Percentiles rank a stretch among this genome's conserved stretches.
These are phyloP conservation scores for Motacilla alba DNA, from an alignment of 2,113 vertebrate species.

Conservation along the genomic window DNA sequence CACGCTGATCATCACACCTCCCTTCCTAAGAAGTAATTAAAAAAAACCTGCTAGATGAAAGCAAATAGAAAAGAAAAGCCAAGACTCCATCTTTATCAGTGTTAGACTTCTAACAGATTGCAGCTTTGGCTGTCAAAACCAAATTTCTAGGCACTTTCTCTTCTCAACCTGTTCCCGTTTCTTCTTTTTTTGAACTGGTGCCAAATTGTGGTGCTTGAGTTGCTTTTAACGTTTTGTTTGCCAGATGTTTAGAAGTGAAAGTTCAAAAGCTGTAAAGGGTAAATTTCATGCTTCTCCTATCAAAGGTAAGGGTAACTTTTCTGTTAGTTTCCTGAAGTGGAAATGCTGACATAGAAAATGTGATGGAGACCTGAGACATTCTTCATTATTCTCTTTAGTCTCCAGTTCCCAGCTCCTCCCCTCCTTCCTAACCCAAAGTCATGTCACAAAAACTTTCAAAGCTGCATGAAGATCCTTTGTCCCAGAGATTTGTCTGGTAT, in stretches of 20 bases:
- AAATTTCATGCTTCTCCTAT: neutral
- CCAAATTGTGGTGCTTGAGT: neutral
- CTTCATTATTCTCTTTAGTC: neutral
- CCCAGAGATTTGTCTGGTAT: neutral
- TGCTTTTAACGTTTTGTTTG: neutral
- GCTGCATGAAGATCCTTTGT: accelerated
- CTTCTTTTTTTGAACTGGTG: neutral
- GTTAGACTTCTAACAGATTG: neutral
- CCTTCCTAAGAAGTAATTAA: neutral
- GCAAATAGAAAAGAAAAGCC: neutral
- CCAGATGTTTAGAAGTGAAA: neutral
- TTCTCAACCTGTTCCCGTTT: neutral
- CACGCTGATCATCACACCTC: neutral
- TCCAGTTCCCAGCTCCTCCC: neutral
- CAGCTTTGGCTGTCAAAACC: neutral
- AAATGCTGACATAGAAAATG: neutral
- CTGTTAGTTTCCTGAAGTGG: neutral
- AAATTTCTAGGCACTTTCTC: neutral
- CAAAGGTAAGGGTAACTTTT: neutral
- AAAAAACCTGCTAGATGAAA: neutral
- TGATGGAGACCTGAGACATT: neutral
- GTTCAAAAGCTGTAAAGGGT: neutral
- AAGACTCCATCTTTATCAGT: neutral
- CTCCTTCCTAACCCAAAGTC: neutral
- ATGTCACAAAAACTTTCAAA: neutral